These are phyloP conservation scores for Cephus rjabovi DNA, from an alignment of 2,888 invertebrate genomes.

Conservation along the genomic window DNA sequence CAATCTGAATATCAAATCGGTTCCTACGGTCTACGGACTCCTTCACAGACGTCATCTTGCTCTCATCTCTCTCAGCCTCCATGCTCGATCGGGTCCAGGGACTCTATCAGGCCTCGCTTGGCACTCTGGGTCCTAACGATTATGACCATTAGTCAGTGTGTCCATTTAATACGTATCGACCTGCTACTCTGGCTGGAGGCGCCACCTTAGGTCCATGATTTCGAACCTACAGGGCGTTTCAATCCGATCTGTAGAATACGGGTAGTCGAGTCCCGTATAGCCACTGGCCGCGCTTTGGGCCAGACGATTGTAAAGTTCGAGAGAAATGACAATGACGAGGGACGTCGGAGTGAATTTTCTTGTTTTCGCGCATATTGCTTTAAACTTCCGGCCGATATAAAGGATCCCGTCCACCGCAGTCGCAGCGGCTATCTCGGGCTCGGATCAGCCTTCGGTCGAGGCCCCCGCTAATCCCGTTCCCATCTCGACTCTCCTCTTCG, in stretches of 20 bases:
- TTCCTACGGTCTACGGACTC: not conserved
- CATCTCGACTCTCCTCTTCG: constrained; percentile 44
- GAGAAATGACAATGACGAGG: not conserved
- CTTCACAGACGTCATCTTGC: constrained; percentile 14
- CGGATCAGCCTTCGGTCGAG: constrained; percentile 24
- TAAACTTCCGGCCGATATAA: constrained; percentile 60
- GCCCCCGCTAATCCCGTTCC: constrained; percentile 49
- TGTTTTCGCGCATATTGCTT: constrained; percentile 54
- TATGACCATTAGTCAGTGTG: not conserved
- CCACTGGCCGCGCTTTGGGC: not conserved
- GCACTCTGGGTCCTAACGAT: too few species aligned
- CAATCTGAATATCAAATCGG: constrained; percentile 46
- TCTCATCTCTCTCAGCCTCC: not conserved
- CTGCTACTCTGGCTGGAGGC: not conserved
- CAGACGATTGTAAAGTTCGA: not conserved
- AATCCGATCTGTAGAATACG: not conserved
- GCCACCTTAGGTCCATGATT: not conserved
- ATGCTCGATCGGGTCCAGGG: too few species aligned
- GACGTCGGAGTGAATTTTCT: constrained; percentile 28
- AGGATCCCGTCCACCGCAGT: constrained; percentile 59
- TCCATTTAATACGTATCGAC: not conserved
- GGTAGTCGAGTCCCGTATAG: not conserved
- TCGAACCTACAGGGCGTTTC: not conserved
- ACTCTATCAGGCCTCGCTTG: too few species aligned
- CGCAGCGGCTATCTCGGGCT: constrained; percentile 28